Base-by-base conservation (phyloP, 2,797 vertebrate genomes). In the Myiothlypis chrysogaster region DNA sequence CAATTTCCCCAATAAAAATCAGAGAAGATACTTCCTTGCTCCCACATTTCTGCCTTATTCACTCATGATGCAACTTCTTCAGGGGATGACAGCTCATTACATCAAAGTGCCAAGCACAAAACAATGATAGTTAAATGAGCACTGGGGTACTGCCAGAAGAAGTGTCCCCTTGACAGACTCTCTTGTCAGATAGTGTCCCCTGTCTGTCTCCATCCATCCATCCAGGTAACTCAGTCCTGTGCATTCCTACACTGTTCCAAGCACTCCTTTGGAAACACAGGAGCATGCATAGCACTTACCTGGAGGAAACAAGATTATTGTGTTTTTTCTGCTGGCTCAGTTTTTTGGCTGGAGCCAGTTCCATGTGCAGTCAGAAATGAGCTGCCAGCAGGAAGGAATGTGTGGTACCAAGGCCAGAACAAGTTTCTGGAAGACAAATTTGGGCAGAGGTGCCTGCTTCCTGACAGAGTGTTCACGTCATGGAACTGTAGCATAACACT, bases 1-100 rank as follows among this genome's bases (percentile, higher is more conserved):
- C 79, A 61, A 87, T 81, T 95, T 95, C 95, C 89, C 87, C 82
- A 78, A 34, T 14, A 87, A 68, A 75, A 95, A 78, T 83, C 72
- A 75, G 57, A 72, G 73, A 61, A 84, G 89, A 71, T 46, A 78
- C 30, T 89, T 96, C 94, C 75, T 76, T 69, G 89, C 94, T 96
- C 90, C 79, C 78, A 96, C 89, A 82, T 75, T 92, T 72, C 71
- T 34, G 24, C 43, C 53, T 95, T 44, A 89, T 65, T 91, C 77
- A 39, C 11, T 88, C 59, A 61, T 85, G 94, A 95, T 80, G 89
- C 72, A 96, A 93, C 47, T 57, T 71, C 64, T 89, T 32, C 43
- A 69, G 72, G 23, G n/a, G 71, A 73, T 17, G 60, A 47, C 39
- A 2, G 7, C n/a, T 75, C 7, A 2, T 65, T 35, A 22, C 10